phyloP scores from a whole-genome alignment of 2,113 vertebrate species.

The Alligator sinensis region DNA sequence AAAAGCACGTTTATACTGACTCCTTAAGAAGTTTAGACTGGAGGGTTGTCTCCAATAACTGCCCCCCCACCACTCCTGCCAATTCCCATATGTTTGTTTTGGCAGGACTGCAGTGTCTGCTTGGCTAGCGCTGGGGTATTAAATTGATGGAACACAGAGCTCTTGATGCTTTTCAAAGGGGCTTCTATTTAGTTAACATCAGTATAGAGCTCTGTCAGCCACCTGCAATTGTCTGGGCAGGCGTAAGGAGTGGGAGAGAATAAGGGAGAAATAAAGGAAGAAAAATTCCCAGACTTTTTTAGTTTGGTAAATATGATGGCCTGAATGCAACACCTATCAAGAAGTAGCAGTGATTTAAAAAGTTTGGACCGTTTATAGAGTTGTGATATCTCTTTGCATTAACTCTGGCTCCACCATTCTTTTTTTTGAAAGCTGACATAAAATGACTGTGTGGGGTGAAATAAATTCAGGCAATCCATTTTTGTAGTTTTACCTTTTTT shows the following conservation, averaged over 20 bases:
- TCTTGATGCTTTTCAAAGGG: constrained; percentile 87
- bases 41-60: constrained; percentile 88
- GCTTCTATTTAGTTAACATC: constrained; percentile 81
- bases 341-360: not conserved
- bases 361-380: not conserved
- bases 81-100: constrained; percentile 92
- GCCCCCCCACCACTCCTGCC: constrained; percentile 78
- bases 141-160: constrained; percentile 91
- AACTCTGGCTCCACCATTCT: rapidly evolving
- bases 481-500: not conserved
- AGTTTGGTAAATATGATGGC: rapidly evolving
- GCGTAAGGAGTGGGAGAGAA: not conserved
- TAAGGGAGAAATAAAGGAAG: not conserved
- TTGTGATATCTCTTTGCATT: not conserved
- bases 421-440: rapidly evolving
- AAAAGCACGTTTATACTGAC: constrained; percentile 86
- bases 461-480: rapidly evolving
- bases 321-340: rapidly evolving
- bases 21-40: constrained; percentile 93
- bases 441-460: not conserved
- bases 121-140: constrained; percentile 85
- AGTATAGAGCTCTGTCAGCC: constrained; percentile 72
- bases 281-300: not conserved
- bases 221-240: constrained; percentile 83
- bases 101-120: constrained; percentile 90